Conservation (phyloP, 2,797 vertebrate genomes). For the Crax fasciolata region DNA sequence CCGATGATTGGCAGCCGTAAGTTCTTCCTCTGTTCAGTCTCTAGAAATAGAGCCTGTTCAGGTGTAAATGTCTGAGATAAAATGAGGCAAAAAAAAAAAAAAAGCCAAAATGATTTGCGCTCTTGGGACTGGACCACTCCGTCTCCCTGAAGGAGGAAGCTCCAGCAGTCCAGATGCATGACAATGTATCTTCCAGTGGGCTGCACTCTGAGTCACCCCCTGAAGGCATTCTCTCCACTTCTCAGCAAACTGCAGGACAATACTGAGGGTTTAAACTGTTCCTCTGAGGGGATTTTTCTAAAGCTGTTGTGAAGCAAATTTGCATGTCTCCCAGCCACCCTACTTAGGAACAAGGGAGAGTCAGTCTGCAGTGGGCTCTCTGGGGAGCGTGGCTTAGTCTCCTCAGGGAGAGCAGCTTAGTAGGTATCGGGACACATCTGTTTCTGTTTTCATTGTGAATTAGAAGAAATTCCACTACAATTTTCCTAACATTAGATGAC, state of each 20-base stretch:
- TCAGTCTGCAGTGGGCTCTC: not conserved
- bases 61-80: not conserved
- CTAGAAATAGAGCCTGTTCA: not conserved
- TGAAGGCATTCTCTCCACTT: not conserved
- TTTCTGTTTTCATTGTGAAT: slow-evolving; percentile 22
- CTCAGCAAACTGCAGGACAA: not conserved
- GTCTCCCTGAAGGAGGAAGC: not conserved
- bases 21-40: not conserved
- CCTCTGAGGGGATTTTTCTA: not conserved
- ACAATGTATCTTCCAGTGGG: not conserved
- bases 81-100: not conserved
- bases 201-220: not conserved
- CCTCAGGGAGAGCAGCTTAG: not conserved
- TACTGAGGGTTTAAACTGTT: not conserved
- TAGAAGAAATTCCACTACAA: not conserved
- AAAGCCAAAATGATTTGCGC: not conserved
- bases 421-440: not conserved
- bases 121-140: not conserved
- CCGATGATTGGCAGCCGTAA: not conserved
- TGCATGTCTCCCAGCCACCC: fast-evolving
- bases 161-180: not conserved
- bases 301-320: not conserved
- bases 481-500: not conserved
- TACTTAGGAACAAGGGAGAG: not conserved
- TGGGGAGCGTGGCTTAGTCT: not conserved